Evolutionary conservation across 2,797 vertebrate genomes (phyloP), one percentile per base, ranked within the genome.

Genomic region (Danio kyathit): DNA sequence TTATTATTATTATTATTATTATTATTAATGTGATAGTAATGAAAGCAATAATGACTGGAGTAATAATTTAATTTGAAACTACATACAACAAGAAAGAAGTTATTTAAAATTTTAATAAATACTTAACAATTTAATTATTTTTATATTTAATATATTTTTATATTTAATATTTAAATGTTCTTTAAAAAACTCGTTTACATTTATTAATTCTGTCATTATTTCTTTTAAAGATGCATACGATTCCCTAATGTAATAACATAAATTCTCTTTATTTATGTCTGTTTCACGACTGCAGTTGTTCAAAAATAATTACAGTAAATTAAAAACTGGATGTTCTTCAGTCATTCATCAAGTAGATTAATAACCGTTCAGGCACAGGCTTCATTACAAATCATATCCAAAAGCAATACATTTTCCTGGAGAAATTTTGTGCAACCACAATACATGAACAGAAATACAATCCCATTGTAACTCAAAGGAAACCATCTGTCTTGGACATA

Each of bases 401-500:
- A 17, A 46, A 46, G 44, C 1, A 0, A 52, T 71, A 48, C 0
- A 6, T 52, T 74, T 60, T 73, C 49, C 21, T 73, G 21, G 60
- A 43, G 12, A 16, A 73, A 64, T 72, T 63, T 54, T 44, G 48
- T 56, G 49, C 60, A 52, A 74, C 60, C 70, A 66, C 52, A 57
- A 74, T 41, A n/a, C 75, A 72, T 19, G n/a, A 52, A 56, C 17
- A 43, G 74, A 65, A 79, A 76, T 77, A 46, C 69, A 69, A 67
- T 67, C 49, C 64, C 65, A 60, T 40, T 84, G 65, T 74, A 78
- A 81, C 75, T 80, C 71, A 83, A 82, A 79, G 69, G 51, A 81
- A 83, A 82, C 82, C 84, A 71, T 81, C 82, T 86, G 84, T 86
- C 84, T 69, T 79, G 89, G 90, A 89, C 89, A 90, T 90, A 91